Evolutionary conservation across 2,113 vertebrate species (phyloP).

Genomic region (Circaetus cinerascens): DNA sequence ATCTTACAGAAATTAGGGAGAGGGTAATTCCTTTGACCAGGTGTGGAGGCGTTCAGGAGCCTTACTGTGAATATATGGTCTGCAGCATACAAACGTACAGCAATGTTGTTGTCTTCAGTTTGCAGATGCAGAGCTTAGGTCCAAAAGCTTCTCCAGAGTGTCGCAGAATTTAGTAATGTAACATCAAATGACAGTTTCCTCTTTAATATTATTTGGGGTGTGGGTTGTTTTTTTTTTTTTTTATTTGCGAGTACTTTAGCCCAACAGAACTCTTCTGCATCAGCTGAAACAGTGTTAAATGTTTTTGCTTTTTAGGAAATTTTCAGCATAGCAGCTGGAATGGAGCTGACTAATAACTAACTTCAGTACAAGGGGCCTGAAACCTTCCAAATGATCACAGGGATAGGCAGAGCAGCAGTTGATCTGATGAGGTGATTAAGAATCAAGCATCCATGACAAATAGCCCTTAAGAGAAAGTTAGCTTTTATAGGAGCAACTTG

Average conservation of each 20-base stretch:
- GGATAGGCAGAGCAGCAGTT: neutral
- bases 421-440: constrained; percentile 55
- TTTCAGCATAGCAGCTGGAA: neutral
- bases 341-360: neutral
- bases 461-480: constrained; percentile 41
- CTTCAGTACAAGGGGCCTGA: neutral
- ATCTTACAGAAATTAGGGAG: neutral
- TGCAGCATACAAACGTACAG: neutral
- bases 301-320: neutral
- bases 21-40: neutral
- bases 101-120: neutral
- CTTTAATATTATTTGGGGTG: neutral
- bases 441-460: constrained; percentile 58
- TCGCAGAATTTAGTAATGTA: neutral
- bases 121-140: neutral
- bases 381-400: constrained; percentile 10
- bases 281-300: neutral
- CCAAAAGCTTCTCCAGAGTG: neutral
- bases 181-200: neutral
- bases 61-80: rapidly evolving
- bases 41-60: neutral
- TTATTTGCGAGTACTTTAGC: neutral
- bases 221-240: neutral
- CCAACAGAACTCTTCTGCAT: neutral
- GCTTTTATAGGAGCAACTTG: constrained; percentile 34